Base-by-base conservation (phyloP, 2,888 invertebrate genomes). In the Hymenopus coronatus region DNA sequence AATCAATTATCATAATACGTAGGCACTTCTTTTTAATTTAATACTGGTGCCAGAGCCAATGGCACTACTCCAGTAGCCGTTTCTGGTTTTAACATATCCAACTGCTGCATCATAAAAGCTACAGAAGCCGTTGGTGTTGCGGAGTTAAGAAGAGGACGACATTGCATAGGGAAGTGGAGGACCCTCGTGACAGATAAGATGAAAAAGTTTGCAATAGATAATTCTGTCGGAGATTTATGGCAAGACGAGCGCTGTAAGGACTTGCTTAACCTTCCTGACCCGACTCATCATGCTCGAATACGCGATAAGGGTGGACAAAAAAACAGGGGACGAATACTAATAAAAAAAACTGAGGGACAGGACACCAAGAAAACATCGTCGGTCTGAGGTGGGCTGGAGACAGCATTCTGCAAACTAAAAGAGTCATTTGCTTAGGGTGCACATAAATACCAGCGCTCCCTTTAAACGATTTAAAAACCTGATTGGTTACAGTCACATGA, bases 201-300 rank as follows among this genome's bases (percentile, higher is more conserved):
- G 54, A 70, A 70, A 81, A 82, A 82, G 83, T 89, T 40, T 85
- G 85, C 86, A 86, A 86, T 83, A 82, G 89, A 86, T 88, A 88
- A 81, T 88, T 82, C 85, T 83, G 9, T 30, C 25, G 54, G 54
- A 70, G 54, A 70, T 70, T 70, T 70, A 70, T 70, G 54, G 54
- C 54, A 25, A 70, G 54, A 54, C 54, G 54, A 54, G 54, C 14
- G 54, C 54, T 70, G 54, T 15, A 83, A 89, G 89, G 82, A 87
- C 86, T 87, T 87, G 83, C 87, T 89, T 89, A 89, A 89, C 89
- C 89, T 87, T 83, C 20, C 87, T 89, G 83, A 89, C 87, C 83
- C 83, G 81, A 87, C 83, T 84, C 33, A 89, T 89, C 89, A 89
- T 89, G 30, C 27, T 30, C 87, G 87, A 89, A 84, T 83, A 87